A percentile compares a stretch with the other conserved stretches of the same genome.
phyloP scores from a whole-genome alignment of 2,888 invertebrate genomes.

The Actias luna region DNA sequence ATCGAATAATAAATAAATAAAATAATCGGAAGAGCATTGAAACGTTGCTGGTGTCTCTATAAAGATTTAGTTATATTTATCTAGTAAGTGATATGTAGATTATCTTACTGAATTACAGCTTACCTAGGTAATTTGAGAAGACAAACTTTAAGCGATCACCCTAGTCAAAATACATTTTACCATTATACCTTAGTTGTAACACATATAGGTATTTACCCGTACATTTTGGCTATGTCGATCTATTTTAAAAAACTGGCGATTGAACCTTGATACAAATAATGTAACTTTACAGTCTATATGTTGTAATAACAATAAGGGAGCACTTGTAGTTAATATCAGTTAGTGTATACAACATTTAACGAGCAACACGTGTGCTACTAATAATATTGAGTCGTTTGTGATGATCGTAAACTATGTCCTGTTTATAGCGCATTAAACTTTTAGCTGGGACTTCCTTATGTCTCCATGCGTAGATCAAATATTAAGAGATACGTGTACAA shows the following conservation, averaged over 20 bases:
- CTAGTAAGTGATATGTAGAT: too few species aligned
- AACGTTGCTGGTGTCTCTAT: too few species aligned
- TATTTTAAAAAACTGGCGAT: neutral
- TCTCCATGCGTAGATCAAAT: constrained; percentile 5
- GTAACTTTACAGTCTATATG: neutral
- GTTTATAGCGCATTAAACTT: constrained; percentile 34
- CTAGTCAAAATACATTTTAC: too few species aligned
- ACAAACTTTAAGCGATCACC: too few species aligned
- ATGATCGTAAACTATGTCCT: constrained; percentile 51
- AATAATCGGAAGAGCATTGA: too few species aligned
- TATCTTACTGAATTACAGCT: too few species aligned
- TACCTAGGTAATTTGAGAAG: too few species aligned
- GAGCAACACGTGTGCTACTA: constrained; percentile 40
- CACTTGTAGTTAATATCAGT: constrained; percentile 18
- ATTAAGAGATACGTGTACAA: neutral
- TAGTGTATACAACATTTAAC: constrained; percentile 39
- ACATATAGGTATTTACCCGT: too few species aligned
- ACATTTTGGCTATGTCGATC: neutral
- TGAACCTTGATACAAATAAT: neutral
- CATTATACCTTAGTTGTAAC: too few species aligned
- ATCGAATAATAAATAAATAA: too few species aligned
- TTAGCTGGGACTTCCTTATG: constrained; percentile 19
- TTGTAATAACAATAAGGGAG: constrained; percentile 16
- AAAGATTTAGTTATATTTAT: too few species aligned
- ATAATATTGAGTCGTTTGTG: constrained; percentile 33